These are phyloP conservation scores for Mastacembelus armatus DNA, from an alignment of 2,797 vertebrate genomes.

Conservation along the genomic window DNA sequence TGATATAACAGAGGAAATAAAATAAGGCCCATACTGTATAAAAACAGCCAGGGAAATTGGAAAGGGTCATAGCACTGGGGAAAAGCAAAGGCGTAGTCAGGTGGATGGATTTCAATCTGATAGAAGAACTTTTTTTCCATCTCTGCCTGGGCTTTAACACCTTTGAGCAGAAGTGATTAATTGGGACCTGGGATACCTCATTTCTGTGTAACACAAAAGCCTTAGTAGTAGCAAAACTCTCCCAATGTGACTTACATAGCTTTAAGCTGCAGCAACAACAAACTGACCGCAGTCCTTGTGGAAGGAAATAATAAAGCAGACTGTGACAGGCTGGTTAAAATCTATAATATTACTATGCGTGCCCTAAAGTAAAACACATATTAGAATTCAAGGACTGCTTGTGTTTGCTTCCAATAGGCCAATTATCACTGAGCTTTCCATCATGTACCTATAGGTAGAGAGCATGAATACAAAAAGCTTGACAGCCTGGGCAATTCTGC, in stretches of 20 bases:
- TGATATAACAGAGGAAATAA: not conserved
- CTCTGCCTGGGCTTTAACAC: slow-evolving; percentile 19
- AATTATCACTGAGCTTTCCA: slow-evolving; percentile 47
- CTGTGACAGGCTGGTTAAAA: slow-evolving; percentile 7
- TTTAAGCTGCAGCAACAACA: slow-evolving; percentile 26
- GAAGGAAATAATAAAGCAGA: slow-evolving; percentile 13
- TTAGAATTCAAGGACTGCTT: slow-evolving; percentile 34
- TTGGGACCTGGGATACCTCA: slow-evolving; percentile 15
- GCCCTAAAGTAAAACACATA: slow-evolving; percentile 10
- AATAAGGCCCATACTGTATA: not conserved
- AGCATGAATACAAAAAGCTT: slow-evolving; percentile 25
- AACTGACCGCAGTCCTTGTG: slow-evolving; percentile 1
- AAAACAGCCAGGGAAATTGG: not conserved
- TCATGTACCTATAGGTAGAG: slow-evolving; percentile 12
- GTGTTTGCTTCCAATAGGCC: slow-evolving; percentile 1
- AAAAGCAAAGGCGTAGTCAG: too few species aligned
- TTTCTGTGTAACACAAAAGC: slow-evolving; percentile 35
- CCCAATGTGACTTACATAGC: slow-evolving; percentile 15
- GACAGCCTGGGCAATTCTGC: slow-evolving; percentile 10
- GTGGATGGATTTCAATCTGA: too few species aligned
- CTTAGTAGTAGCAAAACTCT: slow-evolving; percentile 15
- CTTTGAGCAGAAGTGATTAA: slow-evolving; percentile 32
- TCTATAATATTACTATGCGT: not conserved
- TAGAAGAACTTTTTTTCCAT: slow-evolving; percentile 40
- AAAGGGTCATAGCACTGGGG: not conserved